Base-by-base conservation (phyloP, 2,797 vertebrate genomes). In the Emydoidea blandingii region DNA sequence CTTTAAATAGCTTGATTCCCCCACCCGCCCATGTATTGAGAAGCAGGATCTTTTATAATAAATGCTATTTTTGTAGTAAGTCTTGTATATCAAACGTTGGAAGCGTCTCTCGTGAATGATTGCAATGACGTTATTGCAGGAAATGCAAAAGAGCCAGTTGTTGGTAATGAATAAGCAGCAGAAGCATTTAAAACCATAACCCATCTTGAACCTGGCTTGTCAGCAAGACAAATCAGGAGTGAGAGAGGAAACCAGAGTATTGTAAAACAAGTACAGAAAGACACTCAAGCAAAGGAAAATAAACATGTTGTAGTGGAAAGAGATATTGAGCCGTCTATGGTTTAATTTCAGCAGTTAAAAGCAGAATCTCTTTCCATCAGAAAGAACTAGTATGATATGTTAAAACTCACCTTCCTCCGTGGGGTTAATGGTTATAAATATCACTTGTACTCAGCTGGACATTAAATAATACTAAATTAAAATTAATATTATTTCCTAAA, bases 371-470 rank as follows among this genome's bases (percentile, higher is more conserved):
- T 56, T 74, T 47, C n/a, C 85, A 89, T 81, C 68, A 81, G 12
- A 10, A 85, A 72, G 18, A 86, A 5, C 79, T 68, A 72, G 76
- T 23, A 1, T 53, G 94, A 79, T 72, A 50, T 0, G 0, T n/a
- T 89, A 68, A 88, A 96, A 83, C 90, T 93, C 85, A 96, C 81
- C 84, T 94, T 88, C 83, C 19, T 72, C 44, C 10, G 79, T 83
- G 23, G 9, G 25, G 52, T 76, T 91, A 76, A 47, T 65, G 49
- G 82, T 79, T 96, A 88, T 88, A 85, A 90, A 85, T 89, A 91
- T n/a, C 44, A 82, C 50, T 54, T 19, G 81, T 80, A 54, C 6
- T 1, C 72, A 65, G 62, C 78, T 76, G 80, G 56, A 85, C 88
- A 6, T 19, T 87, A 87, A 37, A 44, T 72, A 81, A 90, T 89